These are phyloP conservation scores for Amblyjoppa proteus DNA, from an alignment of 2,888 invertebrate species.

Conservation along the genomic window DNA sequence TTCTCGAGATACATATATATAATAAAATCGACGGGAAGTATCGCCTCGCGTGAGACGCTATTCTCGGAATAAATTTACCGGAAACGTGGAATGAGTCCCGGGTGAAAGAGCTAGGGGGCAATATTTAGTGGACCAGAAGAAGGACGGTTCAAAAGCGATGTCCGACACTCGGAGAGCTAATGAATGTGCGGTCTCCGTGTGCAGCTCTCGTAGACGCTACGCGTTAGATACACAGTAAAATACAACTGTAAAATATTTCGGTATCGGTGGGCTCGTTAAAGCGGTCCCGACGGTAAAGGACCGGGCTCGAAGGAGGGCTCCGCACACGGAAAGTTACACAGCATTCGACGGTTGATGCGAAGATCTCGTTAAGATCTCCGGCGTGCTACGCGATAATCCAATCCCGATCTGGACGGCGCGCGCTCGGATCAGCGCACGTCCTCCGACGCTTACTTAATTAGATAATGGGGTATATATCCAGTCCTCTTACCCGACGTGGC, in stretches of 20 bases:
- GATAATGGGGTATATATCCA: conserved; percentile 57
- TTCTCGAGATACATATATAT: conserved; percentile 67
- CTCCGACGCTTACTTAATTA: conserved; percentile 65
- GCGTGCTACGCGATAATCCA: conserved; percentile 64
- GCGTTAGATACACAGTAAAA: conserved; percentile 45
- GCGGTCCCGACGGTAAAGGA: conserved; percentile 26
- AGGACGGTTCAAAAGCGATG: neutral
- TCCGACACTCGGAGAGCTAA: neutral
- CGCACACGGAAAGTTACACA: conserved; percentile 8
- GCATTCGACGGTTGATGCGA: conserved; percentile 42
- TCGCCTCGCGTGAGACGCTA: conserved; percentile 13
- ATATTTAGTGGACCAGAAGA: conserved; percentile 28
- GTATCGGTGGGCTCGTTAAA: conserved; percentile 54
- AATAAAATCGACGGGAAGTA: conserved; percentile 59
- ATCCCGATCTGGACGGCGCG: conserved; percentile 56
- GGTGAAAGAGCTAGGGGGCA: neutral
- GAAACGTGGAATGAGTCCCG: conserved; percentile 1
- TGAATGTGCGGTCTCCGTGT: neutral
- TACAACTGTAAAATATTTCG: conserved; percentile 32
- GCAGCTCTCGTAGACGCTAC: neutral
- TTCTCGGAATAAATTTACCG: conserved; percentile 58
- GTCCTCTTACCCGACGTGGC: neutral
- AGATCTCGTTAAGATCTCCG: conserved; percentile 67
- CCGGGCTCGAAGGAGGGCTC: conserved; percentile 18
- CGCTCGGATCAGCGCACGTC: conserved; percentile 36